Conservation (phyloP, 2,113 vertebrate genomes). For the Cyprinodon brontotheroides region DNA sequence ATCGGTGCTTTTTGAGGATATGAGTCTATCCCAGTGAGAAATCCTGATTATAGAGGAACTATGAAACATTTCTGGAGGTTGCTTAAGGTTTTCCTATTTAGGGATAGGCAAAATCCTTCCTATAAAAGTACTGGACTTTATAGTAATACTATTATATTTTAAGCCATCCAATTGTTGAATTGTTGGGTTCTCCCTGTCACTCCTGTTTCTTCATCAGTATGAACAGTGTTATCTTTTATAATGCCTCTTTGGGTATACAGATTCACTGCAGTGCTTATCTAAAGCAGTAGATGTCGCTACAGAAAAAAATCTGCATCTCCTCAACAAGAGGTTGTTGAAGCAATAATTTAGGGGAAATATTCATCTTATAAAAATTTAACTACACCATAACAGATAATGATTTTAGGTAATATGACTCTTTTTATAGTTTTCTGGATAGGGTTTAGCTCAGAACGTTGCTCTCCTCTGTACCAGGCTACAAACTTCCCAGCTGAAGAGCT, state of each 20-base stretch:
- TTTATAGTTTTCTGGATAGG: neutral
- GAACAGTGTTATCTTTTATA: neutral
- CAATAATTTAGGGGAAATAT: neutral
- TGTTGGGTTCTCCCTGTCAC: too few species aligned
- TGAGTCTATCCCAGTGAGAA: constrained; percentile 18
- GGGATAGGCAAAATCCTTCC: neutral
- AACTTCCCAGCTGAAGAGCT: too few species aligned
- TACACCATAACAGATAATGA: neutral
- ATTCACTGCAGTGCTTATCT: neutral
- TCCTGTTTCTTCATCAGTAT: neutral
- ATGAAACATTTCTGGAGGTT: constrained; percentile 23
- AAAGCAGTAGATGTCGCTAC: neutral
- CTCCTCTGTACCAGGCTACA: too few species aligned
- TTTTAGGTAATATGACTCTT: neutral
- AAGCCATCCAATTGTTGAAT: neutral
- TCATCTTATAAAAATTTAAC: too few species aligned
- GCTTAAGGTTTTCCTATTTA: constrained; percentile 60
- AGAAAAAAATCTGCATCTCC: neutral
- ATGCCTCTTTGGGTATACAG: neutral
- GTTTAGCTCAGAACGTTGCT: neutral
- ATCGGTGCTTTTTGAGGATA: constrained; percentile 35
- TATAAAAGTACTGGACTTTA: neutral
- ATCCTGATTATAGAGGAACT: constrained; percentile 26
- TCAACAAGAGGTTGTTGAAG: neutral
- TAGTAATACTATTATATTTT: neutral